Evolutionary conservation across 2,888 invertebrate species (phyloP), one percentile per base, ranked within the genome.

Genomic region (Clepsis dumicolana): DNA sequence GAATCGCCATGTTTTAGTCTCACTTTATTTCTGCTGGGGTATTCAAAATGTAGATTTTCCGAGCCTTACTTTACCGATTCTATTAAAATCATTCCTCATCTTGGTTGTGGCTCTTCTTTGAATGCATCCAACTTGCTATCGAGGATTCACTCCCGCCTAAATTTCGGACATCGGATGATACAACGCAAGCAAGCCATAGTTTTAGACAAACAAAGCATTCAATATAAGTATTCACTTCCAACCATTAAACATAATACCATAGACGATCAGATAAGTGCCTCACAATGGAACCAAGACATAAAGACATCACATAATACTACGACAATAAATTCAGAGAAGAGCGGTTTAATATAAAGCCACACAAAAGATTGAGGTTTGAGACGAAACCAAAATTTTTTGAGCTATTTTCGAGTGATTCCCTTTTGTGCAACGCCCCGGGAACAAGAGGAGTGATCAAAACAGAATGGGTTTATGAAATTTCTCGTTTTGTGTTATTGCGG

Each of bases 261-360:
- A 86, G 81, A 85, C 84, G 90, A 93, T 93, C 91, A 91, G 93
- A 93, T 93, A 93, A 91, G 87, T 91, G 87, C 81, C 78, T 75
- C 80, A 93, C 91, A 92, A 93, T 88, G 76, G 89, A 82, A 78
- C 78, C 82, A 80, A 82, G 84, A 84, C 84, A 93, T 93, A 93
- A 91, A 93, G 93, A 93, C 92, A 91, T 93, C 93, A 92, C 91
- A 93, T 92, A 89, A 90, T 90, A 89, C 87, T 83, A 83, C 82
- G 81, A 91, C 91, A 90, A 88, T 93, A 93, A 92, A 93, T 92
- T 89, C 84, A 79, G 80, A 83, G 87, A 89, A 88, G 89, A 88
- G 86, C 91, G 91, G 88, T 90, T 90, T 87, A 80, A 82, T 85
- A 88, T 86, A 82, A 81, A 77, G 41, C 52, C 68, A 84, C 82